Conservation (phyloP, 2,113 vertebrate genomes). For the Galbula dea region DNA sequence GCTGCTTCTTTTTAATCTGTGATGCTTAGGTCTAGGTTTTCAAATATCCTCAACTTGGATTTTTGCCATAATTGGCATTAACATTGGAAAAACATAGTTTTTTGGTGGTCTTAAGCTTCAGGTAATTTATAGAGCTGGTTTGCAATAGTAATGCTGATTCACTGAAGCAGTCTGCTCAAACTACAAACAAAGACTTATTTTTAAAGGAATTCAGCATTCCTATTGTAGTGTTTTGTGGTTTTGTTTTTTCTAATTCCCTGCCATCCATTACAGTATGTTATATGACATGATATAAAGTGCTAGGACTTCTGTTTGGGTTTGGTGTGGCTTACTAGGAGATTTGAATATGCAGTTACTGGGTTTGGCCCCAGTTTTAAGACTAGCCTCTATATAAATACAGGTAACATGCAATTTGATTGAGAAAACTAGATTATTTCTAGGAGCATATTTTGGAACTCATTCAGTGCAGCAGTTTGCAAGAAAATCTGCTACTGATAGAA, state of each 20-base stretch:
- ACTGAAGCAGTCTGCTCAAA: not conserved
- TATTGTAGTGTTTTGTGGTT: not conserved
- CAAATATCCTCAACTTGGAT: not conserved
- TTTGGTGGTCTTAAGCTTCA: not conserved
- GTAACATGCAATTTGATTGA: not conserved
- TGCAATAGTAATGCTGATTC: not conserved
- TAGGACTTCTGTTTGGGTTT: not conserved
- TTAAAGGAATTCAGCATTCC: not conserved
- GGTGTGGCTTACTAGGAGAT: not conserved
- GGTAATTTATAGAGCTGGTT: not conserved
- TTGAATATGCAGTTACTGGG: not conserved
- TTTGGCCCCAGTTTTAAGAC: not conserved
- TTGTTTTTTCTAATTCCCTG: not conserved
- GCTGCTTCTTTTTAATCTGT: not conserved
- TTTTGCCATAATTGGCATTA: not conserved
- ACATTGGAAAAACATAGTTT: not conserved
- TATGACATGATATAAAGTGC: not conserved
- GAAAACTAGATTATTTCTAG: not conserved
- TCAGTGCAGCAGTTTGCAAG: not conserved
- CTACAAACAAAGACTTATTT: not conserved
- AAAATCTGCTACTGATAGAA: not conserved
- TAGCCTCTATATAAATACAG: not conserved
- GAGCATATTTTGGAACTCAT: not conserved
- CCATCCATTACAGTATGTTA: not conserved
- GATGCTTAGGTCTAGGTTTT: not conserved